Evolutionary conservation across 2,113 vertebrate genomes (phyloP).

Genomic region (Seriola dumerili): DNA sequence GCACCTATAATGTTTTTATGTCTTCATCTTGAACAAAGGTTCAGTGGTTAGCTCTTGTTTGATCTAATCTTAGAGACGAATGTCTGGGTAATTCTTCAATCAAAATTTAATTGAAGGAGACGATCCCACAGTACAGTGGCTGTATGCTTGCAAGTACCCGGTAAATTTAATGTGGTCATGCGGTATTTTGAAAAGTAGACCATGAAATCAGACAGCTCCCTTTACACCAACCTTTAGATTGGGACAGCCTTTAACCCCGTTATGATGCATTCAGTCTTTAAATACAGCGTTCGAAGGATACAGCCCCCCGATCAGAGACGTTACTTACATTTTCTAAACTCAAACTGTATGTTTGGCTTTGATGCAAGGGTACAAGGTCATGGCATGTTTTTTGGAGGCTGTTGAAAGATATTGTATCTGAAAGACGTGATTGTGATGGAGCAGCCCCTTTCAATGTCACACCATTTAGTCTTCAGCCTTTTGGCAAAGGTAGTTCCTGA

Average conservation of each 20-base stretch:
- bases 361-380: background rate
- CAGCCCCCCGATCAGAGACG: background rate
- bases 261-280: background rate
- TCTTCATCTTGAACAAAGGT: background rate
- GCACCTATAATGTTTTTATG: background rate
- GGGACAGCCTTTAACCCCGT: background rate
- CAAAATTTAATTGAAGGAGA: background rate
- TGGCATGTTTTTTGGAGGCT: background rate
- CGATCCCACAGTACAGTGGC: background rate
- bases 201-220: background rate
- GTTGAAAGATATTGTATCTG: background rate
- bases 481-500: background rate
- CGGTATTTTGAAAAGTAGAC: background rate
- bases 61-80: background rate
- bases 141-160: background rate
- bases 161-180: background rate
- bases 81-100: background rate
- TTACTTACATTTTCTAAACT: background rate
- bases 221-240: background rate
- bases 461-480: background rate
- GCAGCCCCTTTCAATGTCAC: background rate
- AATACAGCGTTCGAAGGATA: background rate
- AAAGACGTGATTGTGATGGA: background rate
- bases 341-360: background rate
- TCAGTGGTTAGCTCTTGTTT: background rate